Evolutionary conservation across 2,888 invertebrate genomes (phyloP).

Genomic region (Theretra japonica): DNA sequence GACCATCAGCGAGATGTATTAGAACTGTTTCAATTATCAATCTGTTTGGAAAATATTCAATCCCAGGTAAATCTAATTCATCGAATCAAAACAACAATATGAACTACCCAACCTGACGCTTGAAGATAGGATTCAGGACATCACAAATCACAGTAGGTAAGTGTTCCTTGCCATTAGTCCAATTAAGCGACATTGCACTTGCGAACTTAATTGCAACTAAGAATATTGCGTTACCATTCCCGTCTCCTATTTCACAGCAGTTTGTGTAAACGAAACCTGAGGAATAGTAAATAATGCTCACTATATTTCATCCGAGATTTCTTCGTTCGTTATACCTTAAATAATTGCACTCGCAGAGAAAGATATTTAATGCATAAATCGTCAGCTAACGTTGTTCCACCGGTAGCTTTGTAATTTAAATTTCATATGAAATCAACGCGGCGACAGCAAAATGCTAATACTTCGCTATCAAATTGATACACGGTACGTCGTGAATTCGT

Average conservation of each 20-base stretch:
- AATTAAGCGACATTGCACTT: no score
- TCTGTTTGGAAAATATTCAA: no score
- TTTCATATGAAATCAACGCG: conserved; percentile 54
- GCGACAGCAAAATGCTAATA: conserved; percentile 50
- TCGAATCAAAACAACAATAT: no score
- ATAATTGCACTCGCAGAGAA: background rate
- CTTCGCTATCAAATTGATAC: conserved; percentile 48
- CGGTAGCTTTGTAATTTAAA: conserved; percentile 46
- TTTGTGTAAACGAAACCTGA: background rate
- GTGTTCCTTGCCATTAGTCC: no score
- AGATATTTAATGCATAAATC: conserved; percentile 24
- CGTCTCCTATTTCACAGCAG: background rate
- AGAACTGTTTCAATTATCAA: no score
- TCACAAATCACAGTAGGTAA: no score
- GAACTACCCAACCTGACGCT: no score
- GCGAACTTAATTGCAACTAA: no score
- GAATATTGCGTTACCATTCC: background rate
- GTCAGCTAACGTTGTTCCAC: conserved; percentile 24
- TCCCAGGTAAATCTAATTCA: no score
- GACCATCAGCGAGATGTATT: no score
- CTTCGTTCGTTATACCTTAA: background rate
- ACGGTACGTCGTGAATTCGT: conserved; percentile 50
- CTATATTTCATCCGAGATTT: background rate
- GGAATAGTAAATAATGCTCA: background rate
- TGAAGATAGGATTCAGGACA: no score